Evolutionary conservation across 2,797 vertebrate species (phyloP), one percentile per base, ranked within the genome.

Genomic region (Gymnodraco acuticeps): DNA sequence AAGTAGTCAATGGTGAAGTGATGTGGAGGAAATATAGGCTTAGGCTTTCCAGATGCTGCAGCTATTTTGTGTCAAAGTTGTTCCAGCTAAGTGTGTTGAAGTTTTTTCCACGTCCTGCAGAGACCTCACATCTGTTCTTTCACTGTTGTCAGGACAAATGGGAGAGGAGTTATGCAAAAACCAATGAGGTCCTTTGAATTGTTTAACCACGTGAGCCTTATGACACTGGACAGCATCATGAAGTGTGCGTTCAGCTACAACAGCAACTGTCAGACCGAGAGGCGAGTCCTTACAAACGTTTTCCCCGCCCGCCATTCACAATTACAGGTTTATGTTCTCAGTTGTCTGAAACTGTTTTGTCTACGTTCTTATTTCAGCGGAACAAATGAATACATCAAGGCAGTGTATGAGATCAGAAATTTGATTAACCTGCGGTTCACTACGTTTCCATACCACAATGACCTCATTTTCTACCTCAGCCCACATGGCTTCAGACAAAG

Each of bases 201-300:
- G 67, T 97, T 94, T 77, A 76, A 95, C 20, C 94, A 96, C 0
- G 84, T 97, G 70, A 96, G 94, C 82, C 89, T 97, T 43, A 96
- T 99, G 97, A 94, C 96, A 0, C 91, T 98, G 51, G 97, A 99
- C 84, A 96, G 71, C 82, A 95, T 99, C 73, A 88, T 98, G 94
- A 97, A 97, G 82, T 97, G 97, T 12, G 96, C 96, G 10, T 98
- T 99, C 89, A 97, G 96, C 87, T 89, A 78, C 62, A 82, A 94
- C 45, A 95, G 94, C 83, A 92, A 93, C 92, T 97, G 96, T 84
- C 97, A 99, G 83, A 95, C 80, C 8, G 84, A 95, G 66, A 78
- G 95, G 97, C 98, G 50, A 89, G 95, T 87, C 10, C 7, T 16
- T 51, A 1, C 20, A n/a, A 52, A 47, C 12, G 0, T 27, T 52